phyloP scores from a whole-genome alignment of 2,888 invertebrate genomes.

The Plebejus melissa region DNA sequence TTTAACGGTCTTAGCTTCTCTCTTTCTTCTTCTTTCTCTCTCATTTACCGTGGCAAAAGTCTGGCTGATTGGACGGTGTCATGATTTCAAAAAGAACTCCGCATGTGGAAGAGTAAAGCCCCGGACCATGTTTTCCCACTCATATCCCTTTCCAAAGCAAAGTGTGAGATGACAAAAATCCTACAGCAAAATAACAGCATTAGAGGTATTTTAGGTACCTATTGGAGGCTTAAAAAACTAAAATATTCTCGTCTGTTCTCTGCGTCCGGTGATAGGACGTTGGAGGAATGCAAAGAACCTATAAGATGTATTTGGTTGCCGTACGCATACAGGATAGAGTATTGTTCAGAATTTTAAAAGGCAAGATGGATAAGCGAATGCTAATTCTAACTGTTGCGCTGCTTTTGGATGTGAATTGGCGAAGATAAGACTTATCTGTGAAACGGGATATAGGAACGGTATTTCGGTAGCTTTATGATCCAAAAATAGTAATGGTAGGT shows the following conservation, averaged over 20 bases:
- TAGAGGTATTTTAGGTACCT: background rate
- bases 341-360: constrained; percentile 25
- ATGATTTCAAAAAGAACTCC: too few species aligned
- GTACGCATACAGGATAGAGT: constrained; percentile 19
- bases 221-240: background rate
- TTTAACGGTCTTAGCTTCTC: too few species aligned
- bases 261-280: background rate
- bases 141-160: too few species aligned
- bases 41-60: too few species aligned
- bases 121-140: too few species aligned
- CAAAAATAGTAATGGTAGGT: background rate
- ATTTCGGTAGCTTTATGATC: constrained; percentile 6
- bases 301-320: constrained; percentile 23
- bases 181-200: background rate
- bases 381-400: constrained; percentile 19
- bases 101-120: too few species aligned
- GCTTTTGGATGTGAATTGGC: background rate
- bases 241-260: background rate
- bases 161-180: background rate
- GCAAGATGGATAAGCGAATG: constrained; percentile 20
- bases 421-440: constrained; percentile 1
- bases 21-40: background rate
- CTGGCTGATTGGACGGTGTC: too few species aligned
- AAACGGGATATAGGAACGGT: background rate
- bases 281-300: background rate